Conservation (phyloP, 2,797 vertebrate genomes). For the Tiaroga cobitis region DNA sequence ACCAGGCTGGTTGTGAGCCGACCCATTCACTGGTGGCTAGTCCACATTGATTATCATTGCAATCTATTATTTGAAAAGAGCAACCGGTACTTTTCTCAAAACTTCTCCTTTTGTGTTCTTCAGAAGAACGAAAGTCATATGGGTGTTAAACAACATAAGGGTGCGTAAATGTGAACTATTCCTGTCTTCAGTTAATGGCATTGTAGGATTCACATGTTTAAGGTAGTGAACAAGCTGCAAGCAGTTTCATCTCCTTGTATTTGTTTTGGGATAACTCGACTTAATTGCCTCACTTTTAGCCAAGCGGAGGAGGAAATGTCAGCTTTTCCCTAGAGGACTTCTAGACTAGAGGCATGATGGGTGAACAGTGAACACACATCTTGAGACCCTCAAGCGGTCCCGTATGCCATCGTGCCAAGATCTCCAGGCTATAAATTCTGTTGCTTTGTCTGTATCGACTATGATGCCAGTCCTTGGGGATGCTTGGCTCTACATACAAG, state of each 20-base stretch:
- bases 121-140: neutral
- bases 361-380: constrained; percentile 7
- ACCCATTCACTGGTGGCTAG: neutral
- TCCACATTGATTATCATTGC: neutral
- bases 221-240: neutral
- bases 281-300: constrained; percentile 27
- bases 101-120: neutral
- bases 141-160: neutral
- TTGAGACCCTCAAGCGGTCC: neutral
- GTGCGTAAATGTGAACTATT: neutral
- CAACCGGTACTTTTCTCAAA: neutral
- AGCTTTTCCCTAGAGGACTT: constrained; percentile 6
- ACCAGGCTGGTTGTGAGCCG: neutral
- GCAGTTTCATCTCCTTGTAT: neutral
- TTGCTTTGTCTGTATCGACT: neutral
- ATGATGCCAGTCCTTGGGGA: neutral
- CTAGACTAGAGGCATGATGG: constrained; percentile 7
- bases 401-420: constrained; percentile 28
- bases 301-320: constrained; percentile 18
- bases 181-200: neutral
- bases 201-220: neutral
- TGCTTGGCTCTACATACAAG: neutral
- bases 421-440: constrained; percentile 23
- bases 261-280: neutral
- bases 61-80: neutral